These are phyloP conservation scores for Ceratitis capitata DNA, from an alignment of 1,140 invertebrate genomes.

Conservation along the genomic window DNA sequence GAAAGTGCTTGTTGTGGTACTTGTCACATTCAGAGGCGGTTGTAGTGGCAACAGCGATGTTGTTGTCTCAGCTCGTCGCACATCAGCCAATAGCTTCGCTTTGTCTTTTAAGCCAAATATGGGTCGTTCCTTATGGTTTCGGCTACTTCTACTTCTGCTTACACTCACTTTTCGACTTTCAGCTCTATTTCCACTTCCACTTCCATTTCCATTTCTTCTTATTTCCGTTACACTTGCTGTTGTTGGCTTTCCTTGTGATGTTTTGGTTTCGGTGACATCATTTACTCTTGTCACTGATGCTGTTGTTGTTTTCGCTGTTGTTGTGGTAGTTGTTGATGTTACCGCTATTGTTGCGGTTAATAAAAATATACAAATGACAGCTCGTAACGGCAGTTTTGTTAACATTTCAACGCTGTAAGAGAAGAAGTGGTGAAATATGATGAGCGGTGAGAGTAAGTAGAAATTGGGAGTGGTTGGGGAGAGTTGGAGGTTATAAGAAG, in stretches of 20 bases:
- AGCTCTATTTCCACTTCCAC: neutral
- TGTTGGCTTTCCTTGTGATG: neutral
- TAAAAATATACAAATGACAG: conserved; percentile 53
- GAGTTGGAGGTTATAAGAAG: no score
- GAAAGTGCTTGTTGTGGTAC: conserved; percentile 44
- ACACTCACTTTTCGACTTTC: neutral
- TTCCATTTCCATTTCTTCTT: neutral
- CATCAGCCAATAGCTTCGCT: neutral
- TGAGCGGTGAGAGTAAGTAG: neutral
- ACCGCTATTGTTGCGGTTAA: conserved; percentile 47
- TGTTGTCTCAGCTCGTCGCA: conserved; percentile 38
- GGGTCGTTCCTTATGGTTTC: no score
- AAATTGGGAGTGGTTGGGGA: neutral
- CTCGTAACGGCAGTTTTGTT: conserved; percentile 48
- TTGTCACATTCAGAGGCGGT: conserved; percentile 54
- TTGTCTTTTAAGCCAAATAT: neutral
- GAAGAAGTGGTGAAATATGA: neutral
- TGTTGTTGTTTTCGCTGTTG: neutral
- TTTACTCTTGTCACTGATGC: neutral
- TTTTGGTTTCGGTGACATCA: neutral
- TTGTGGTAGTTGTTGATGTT: conserved; percentile 34
- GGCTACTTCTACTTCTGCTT: neutral
- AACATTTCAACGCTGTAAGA: conserved; percentile 52
- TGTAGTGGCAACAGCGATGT: conserved; percentile 46
- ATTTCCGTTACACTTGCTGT: neutral